Conservation (phyloP, 23 tunicate genomes). For the Diplosoma virens region DNA sequence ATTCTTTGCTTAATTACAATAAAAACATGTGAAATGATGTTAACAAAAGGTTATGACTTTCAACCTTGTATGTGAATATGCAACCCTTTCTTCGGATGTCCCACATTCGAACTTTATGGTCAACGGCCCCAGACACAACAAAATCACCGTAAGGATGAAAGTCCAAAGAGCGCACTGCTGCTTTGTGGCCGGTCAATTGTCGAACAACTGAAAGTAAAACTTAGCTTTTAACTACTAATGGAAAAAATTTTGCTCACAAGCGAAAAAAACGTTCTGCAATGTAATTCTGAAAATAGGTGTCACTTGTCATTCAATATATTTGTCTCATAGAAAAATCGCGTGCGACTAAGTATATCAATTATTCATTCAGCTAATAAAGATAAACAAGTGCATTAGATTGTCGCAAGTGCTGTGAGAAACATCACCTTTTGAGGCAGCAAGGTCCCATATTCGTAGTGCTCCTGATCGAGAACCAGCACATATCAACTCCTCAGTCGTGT, state of each 20-base stretch:
- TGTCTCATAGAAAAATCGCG: too few relatives aligned
- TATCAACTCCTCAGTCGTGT: slow-evolving; percentile 64
- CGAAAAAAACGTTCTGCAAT: too few relatives aligned
- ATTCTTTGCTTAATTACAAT: too few relatives aligned
- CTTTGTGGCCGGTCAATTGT: slow-evolving; percentile 82
- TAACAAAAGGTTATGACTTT: too few relatives aligned
- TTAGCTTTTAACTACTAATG: neutral
- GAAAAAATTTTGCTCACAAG: too few relatives aligned
- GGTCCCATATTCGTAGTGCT: slow-evolving; percentile 70
- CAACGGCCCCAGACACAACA: slow-evolving; percentile 83
- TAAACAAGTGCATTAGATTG: too few relatives aligned
- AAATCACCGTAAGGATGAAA: slow-evolving; percentile 89
- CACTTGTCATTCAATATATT: too few relatives aligned
- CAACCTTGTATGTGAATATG: slow-evolving; percentile 87
- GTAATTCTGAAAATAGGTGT: too few relatives aligned
- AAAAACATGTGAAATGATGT: too few relatives aligned
- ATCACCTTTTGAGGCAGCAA: slow-evolving; percentile 67
- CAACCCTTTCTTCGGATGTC: slow-evolving; percentile 89
- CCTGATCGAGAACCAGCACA: slow-evolving; percentile 91
- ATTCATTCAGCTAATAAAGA: too few relatives aligned
- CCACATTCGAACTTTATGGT: slow-evolving; percentile 93
- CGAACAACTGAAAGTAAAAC: slow-evolving; percentile 44
- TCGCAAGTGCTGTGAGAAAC: too few relatives aligned
- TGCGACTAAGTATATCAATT: too few relatives aligned
- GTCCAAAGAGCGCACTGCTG: slow-evolving; percentile 78